Conservation (phyloP, 2,797 vertebrate genomes). For the Hylomyscus alleni region DNA sequence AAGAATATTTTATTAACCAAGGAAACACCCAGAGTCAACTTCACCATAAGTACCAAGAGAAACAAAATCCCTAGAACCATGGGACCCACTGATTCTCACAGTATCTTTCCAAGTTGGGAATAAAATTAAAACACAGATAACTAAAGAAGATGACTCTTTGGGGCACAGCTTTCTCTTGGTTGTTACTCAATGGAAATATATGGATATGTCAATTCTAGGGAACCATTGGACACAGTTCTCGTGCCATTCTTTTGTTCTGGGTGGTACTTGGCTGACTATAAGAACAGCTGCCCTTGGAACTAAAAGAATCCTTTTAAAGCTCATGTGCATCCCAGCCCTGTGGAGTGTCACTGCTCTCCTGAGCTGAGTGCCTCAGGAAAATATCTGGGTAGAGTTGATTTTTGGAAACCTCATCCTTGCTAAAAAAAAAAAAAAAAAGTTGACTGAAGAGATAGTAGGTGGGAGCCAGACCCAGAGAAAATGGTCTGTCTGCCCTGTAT, state of each 20-base stretch:
- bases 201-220: neutral
- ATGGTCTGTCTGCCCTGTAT: neutral
- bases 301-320: accelerated
- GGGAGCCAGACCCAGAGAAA: neutral
- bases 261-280: neutral
- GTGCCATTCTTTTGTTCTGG: neutral
- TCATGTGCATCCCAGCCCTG: accelerated
- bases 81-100: accelerated
- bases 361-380: accelerated
- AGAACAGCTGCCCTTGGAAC: neutral
- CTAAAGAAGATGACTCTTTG: neutral
- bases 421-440: no score
- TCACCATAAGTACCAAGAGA: accelerated
- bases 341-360: neutral
- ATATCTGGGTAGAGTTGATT: accelerated
- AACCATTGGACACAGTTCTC: neutral
- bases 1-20: neutral
- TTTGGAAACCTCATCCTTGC: accelerated
- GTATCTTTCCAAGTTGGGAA: neutral
- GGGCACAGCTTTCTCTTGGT: neutral
- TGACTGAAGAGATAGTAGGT: neutral
- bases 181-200: neutral
- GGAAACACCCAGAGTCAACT: accelerated
- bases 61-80: accelerated
- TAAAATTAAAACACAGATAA: neutral